Percentiles rank a stretch among this genome's conserved stretches.
Conservation (phyloP, 2,113 vertebrate species). For the Podarcis cretensis region DNA sequence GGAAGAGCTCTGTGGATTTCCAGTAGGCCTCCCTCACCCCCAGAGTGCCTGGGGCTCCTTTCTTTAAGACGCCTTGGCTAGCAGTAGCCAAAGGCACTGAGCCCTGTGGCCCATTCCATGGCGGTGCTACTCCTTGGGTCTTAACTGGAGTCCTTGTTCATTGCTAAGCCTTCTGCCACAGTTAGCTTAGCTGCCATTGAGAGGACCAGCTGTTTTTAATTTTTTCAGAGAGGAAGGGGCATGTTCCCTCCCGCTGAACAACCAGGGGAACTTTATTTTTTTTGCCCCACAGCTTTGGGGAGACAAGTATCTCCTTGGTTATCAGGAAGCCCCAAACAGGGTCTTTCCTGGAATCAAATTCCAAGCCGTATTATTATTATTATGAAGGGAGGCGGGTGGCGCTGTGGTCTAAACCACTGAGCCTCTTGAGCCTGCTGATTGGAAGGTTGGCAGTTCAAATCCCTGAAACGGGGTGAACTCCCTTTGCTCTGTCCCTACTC, state of each 20-base stretch:
- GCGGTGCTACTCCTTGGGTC: not conserved
- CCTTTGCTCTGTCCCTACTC: too few relatives aligned
- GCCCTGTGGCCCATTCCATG: too few relatives aligned
- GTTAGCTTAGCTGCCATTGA: not conserved
- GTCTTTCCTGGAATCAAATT: too few relatives aligned
- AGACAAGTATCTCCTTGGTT: not conserved
- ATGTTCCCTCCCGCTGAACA: not conserved
- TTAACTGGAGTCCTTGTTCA: not conserved
- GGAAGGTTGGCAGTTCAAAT: too few relatives aligned
- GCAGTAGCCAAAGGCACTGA: not conserved
- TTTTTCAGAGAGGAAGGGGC: not conserved
- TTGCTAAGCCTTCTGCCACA: not conserved
- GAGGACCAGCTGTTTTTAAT: not conserved
- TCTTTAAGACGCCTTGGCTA: not conserved
- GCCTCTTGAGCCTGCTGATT: too few relatives aligned
- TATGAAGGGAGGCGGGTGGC: too few relatives aligned
- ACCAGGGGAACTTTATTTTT: not conserved
- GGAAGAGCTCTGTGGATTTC: not conserved
- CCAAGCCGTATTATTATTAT: too few relatives aligned
- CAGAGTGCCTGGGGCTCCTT: accelerated
- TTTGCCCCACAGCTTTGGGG: not conserved
- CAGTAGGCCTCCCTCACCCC: not conserved
- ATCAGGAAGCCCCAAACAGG: too few relatives aligned
- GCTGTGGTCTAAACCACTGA: too few relatives aligned
- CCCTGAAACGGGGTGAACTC: too few relatives aligned